Evolutionary conservation across 2,888 invertebrate species (phyloP).

Genomic region (Nasonovia ribisnigri): DNA sequence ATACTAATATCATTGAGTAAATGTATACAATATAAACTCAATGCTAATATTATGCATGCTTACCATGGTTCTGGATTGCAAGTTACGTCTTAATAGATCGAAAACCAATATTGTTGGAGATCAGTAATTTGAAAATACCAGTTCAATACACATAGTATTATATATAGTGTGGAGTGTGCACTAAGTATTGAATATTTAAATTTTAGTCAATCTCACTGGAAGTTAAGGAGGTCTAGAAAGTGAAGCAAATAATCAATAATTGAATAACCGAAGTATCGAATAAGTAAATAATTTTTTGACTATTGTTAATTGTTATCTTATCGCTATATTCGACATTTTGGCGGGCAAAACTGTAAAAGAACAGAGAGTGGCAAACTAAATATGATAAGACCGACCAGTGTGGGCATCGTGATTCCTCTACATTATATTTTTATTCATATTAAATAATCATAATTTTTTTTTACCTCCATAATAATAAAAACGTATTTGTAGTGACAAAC

Average conservation of each 20-base stretch:
- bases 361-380: not conserved
- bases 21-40: no score
- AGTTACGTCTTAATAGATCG: not conserved
- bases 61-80: not conserved
- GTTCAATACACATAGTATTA: not conserved
- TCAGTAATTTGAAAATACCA: not conserved
- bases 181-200: not conserved
- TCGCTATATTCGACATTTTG: not conserved
- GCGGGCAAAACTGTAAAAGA: slow-evolving; percentile 4
- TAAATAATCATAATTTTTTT: not conserved
- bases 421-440: not conserved
- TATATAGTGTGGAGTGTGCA: not conserved
- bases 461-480: not conserved
- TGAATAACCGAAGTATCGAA: no score
- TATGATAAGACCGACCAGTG: not conserved
- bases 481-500: not conserved
- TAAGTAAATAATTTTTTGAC: not conserved
- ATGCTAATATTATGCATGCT: not conserved
- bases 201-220: not conserved
- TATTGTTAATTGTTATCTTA: not conserved
- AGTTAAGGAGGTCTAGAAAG: not conserved
- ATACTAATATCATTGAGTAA: no score
- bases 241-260: no score
- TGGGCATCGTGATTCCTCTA: not conserved
- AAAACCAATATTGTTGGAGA: not conserved